Evolutionary conservation across 2,888 invertebrate genomes (phyloP).

Genomic region (Polydrusus tereticollis): DNA sequence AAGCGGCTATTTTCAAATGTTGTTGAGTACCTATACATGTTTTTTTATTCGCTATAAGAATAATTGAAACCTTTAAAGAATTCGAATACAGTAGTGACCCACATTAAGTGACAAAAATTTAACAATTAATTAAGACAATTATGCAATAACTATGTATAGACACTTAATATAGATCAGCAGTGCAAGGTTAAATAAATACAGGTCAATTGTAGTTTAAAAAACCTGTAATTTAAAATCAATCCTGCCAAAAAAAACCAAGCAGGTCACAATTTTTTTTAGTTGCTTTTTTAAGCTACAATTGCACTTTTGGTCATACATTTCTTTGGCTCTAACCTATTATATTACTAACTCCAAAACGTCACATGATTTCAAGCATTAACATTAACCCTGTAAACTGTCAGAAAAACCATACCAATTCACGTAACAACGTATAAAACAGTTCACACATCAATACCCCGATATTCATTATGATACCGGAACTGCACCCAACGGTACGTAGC

Average conservation of each 20-base stretch:
- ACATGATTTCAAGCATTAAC: constrained; percentile 18
- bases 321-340: constrained; percentile 1
- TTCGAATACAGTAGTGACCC: neutral
- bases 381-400: constrained; percentile 41
- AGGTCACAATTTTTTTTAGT: neutral
- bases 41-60: neutral
- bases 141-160: neutral
- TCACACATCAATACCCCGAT: constrained; percentile 17
- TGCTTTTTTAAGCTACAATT: too few species aligned
- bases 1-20: too few species aligned
- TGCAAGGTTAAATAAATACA: neutral
- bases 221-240: neutral
- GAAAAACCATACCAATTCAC: constrained; percentile 22
- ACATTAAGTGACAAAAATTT: neutral
- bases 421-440: constrained; percentile 22
- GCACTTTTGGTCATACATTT: neutral
- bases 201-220: neutral
- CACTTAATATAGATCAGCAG: constrained; percentile 9
- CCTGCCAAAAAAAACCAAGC: neutral
- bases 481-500: constrained; percentile 41
- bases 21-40: too few species aligned
- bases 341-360: neutral
- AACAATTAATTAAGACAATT: too few species aligned
- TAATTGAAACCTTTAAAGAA: neutral
- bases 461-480: constrained; percentile 26